Percentiles rank a stretch among this genome's conserved stretches.
phyloP scores from a whole-genome alignment of 2,888 invertebrate species.

The Drosophila incognita region DNA sequence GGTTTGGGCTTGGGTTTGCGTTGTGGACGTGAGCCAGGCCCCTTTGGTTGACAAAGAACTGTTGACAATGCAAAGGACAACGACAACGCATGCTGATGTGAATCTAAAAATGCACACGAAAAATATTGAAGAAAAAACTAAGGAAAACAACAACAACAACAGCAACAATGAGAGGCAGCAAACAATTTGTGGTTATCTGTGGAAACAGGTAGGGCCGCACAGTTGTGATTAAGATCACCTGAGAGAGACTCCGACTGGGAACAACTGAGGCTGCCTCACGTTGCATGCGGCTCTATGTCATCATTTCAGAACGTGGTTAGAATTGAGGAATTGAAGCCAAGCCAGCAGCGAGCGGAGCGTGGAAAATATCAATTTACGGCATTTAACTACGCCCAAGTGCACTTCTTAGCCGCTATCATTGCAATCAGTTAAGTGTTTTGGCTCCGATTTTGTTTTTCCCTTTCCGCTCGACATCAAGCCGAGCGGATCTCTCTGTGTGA shows the following conservation, averaged over 20 bases:
- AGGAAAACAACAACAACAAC: conserved; percentile 25
- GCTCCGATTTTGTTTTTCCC: conserved; percentile 12
- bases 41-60: conserved; percentile 66
- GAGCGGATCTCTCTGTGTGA: conserved; percentile 61
- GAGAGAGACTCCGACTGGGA: conserved; percentile 19
- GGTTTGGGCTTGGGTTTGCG: conserved; percentile 3
- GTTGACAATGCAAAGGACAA: conserved; percentile 76
- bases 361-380: conserved; percentile 75
- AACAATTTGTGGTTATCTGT: conserved; percentile 77
- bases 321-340: conserved; percentile 37
- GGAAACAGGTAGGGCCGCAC: conserved; percentile 61
- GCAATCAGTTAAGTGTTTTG: conserved; percentile 72
- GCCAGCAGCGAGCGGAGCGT: conserved; percentile 42
- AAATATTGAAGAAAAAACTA: conserved; percentile 51
- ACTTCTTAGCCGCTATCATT: conserved; percentile 38
- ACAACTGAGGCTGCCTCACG: conserved; percentile 6
- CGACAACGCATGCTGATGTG: conserved; percentile 72
- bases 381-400: conserved; percentile 33
- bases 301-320: conserved; percentile 61
- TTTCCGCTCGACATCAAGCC: conserved; percentile 34
- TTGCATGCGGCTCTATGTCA: conserved; percentile 57
- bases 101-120: conserved; percentile 66
- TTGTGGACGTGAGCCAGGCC: conserved; percentile 67
- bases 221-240: conserved; percentile 62
- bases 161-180: conserved; percentile 48